These are phyloP conservation scores for Trogon melanurus DNA, from an alignment of 2,113 vertebrate species.

Conservation along the genomic window DNA sequence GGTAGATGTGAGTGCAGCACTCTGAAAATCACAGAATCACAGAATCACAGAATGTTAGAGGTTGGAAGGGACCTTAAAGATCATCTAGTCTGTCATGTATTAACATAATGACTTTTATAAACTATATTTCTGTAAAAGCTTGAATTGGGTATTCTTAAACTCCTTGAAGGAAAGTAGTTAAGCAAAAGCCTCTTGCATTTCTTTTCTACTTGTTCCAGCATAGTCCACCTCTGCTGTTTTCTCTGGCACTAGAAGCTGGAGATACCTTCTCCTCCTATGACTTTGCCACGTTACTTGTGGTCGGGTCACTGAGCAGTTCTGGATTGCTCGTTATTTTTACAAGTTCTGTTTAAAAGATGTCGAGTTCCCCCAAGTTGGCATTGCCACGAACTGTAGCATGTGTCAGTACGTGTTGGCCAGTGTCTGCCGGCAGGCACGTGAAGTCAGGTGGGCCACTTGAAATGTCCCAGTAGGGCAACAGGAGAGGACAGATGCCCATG, in stretches of 20 bases:
- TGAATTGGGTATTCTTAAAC: not conserved
- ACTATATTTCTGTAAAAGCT: too few species aligned
- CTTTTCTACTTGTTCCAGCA: not conserved
- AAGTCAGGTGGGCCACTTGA: not conserved
- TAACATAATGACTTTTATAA: not conserved
- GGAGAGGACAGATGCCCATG: rapidly evolving
- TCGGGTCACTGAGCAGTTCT: not conserved
- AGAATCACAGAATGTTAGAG: too few species aligned
- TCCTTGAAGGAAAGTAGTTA: not conserved
- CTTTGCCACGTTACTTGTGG: not conserved
- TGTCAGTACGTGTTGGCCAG: too few species aligned
- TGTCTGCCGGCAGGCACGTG: rapidly evolving
- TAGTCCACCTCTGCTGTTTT: not conserved
- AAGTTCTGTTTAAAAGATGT: rapidly evolving
- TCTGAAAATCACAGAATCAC: too few species aligned
- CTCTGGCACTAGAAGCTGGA: rapidly evolving
- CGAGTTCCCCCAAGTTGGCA: not conserved
- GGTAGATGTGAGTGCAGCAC: not conserved
- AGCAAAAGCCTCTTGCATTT: not conserved
- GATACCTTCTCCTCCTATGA: not conserved
- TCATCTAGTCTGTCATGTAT: not conserved
- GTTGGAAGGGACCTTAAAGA: too few species aligned
- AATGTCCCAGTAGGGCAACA: rapidly evolving
- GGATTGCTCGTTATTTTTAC: not conserved
- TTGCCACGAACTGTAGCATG: rapidly evolving